Conservation (phyloP, 2,888 invertebrate species). For the Dexiosoma caninum region DNA sequence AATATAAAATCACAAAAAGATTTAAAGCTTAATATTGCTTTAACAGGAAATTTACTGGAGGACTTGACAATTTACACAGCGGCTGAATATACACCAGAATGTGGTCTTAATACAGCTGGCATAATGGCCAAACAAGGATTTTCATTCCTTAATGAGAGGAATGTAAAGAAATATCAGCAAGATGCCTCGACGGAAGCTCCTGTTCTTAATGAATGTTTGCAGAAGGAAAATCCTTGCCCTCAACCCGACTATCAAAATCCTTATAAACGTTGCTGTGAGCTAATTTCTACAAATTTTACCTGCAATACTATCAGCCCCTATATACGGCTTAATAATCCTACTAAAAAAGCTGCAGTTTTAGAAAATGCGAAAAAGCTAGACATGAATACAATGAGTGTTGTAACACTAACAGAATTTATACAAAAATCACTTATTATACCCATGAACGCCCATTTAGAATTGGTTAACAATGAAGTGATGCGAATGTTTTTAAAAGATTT, state of each 20-base stretch:
- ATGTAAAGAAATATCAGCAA: constrained; percentile 52
- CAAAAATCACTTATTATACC: constrained; percentile 85
- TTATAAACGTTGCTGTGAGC: constrained; percentile 68
- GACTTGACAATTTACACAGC: constrained; percentile 7
- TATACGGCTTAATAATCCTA: constrained; percentile 66
- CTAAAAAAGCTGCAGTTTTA: neutral
- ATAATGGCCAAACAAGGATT: constrained; percentile 69
- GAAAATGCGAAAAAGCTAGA: constrained; percentile 51
- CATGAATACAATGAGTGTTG: constrained; percentile 68
- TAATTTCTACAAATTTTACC: constrained; percentile 69
- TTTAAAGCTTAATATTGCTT: constrained; percentile 60
- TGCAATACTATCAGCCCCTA: constrained; percentile 66
- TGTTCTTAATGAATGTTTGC: constrained; percentile 41
- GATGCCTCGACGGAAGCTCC: constrained; percentile 42
- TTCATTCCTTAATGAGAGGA: constrained; percentile 61
- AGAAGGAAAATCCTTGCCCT: constrained; percentile 47
- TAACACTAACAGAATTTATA: constrained; percentile 80
- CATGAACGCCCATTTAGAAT: constrained; percentile 82
- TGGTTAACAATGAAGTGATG: constrained; percentile 85
- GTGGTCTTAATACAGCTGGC: constrained; percentile 71
- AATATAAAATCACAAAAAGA: constrained; percentile 24
- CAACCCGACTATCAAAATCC: constrained; percentile 61
- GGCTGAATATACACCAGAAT: constrained; percentile 67
- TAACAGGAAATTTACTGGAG: constrained; percentile 39
- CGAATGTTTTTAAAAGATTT: constrained; percentile 84